These are phyloP conservation scores for Trachelus troglodyta DNA, from an alignment of 2,888 invertebrate species.

Conservation along the genomic window DNA sequence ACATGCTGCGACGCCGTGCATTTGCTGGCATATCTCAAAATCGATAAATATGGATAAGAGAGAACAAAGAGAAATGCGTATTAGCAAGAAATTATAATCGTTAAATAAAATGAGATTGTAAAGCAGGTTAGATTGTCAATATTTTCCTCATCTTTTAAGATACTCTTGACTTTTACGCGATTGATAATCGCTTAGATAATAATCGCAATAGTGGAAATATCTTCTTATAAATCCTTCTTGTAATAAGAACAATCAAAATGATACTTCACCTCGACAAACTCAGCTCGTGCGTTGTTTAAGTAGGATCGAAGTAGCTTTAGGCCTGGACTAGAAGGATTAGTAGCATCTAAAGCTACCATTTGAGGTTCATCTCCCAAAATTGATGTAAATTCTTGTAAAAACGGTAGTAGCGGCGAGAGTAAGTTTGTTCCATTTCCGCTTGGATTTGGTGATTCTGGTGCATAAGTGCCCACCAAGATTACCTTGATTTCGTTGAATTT, in stretches of 20 bases:
- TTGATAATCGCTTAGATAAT: neutral
- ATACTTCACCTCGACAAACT: slow-evolving; percentile 60
- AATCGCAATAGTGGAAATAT: neutral
- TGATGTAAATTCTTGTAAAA: slow-evolving; percentile 58
- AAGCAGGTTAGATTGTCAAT: neutral
- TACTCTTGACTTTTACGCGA: neutral
- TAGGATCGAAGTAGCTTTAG: slow-evolving; percentile 60
- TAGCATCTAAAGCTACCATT: slow-evolving; percentile 61
- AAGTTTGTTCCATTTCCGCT: slow-evolving; percentile 55
- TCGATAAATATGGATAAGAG: slow-evolving; percentile 26
- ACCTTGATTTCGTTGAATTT: slow-evolving; percentile 59
- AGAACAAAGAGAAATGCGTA: slow-evolving; percentile 18
- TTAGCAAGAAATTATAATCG: slow-evolving; percentile 21
- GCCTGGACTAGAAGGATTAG: slow-evolving; percentile 64
- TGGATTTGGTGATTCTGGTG: slow-evolving; percentile 57
- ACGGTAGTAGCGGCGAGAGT: slow-evolving; percentile 56
- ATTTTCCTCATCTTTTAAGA: neutral
- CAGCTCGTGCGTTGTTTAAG: slow-evolving; percentile 56
- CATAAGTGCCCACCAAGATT: slow-evolving; percentile 63
- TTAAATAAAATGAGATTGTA: slow-evolving; percentile 14
- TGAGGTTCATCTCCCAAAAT: slow-evolving; percentile 61
- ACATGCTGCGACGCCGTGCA: slow-evolving; percentile 53
- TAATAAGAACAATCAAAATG: slow-evolving; percentile 22
- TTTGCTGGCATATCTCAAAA: slow-evolving; percentile 41
- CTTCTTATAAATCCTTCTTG: slow-evolving; percentile 21